Conservation (phyloP, 2,888 invertebrate genomes). For the Lymantria dispar region DNA sequence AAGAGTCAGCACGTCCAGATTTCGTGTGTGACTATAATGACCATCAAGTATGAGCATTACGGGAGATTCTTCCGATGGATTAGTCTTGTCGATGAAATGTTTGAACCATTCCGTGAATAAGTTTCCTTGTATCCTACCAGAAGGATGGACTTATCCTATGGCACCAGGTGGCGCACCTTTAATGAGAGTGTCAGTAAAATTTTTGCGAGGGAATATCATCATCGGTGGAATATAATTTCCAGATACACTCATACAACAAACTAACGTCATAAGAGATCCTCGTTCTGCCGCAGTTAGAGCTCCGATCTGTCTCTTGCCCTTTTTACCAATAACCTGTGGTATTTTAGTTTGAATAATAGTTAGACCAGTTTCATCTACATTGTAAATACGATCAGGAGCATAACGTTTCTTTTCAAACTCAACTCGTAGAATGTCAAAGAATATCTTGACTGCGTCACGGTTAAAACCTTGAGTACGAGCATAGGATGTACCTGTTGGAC, state of each 20-base stretch:
- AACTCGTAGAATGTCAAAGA: no score
- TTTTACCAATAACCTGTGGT: conserved; percentile 32
- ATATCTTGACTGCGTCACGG: no score
- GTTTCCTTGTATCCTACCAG: not conserved
- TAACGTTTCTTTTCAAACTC: no score
- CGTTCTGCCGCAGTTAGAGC: conserved; percentile 41
- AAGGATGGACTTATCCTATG: not conserved
- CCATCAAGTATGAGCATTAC: not conserved
- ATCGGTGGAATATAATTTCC: conserved; percentile 26
- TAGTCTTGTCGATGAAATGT: not conserved
- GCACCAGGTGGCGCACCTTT: no score
- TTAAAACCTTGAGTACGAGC: no score
- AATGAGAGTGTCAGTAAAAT: no score
- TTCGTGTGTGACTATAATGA: not conserved
- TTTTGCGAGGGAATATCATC: no score
- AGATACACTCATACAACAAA: conserved; percentile 23
- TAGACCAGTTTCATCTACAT: no score
- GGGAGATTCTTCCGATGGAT: not conserved
- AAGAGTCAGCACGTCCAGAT: not conserved
- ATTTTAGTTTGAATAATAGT: no score
- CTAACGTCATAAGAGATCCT: conserved; percentile 30
- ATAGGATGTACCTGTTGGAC: no score
- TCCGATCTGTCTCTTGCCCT: conserved; percentile 44
- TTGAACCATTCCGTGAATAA: not conserved
- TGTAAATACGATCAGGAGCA: no score